Percentiles rank a stretch among this genome's conserved stretches.
Conservation (phyloP, 2,797 vertebrate species). For the Sebastiscus albofasciatus region DNA sequence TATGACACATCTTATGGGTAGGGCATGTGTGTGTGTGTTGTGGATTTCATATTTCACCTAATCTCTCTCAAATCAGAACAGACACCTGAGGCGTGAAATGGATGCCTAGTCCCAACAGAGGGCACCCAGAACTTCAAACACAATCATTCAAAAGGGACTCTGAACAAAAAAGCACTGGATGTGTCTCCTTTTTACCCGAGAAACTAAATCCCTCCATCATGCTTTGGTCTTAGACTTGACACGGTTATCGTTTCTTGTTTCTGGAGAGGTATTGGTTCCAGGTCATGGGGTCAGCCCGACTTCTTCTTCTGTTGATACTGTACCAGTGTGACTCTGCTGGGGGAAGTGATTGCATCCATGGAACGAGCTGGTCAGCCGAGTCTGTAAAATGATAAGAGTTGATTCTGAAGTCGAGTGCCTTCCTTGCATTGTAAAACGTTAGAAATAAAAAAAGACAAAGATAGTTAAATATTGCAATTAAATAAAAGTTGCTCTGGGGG, state of each 20-base stretch:
- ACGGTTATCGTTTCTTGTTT: slow-evolving; percentile 5
- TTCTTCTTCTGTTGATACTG: neutral
- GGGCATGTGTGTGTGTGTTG: slow-evolving; percentile 14
- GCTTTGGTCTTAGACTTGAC: slow-evolving; percentile 11
- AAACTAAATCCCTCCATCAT: slow-evolving; percentile 26
- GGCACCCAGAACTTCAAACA: slow-evolving; percentile 40
- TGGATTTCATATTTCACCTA: slow-evolving; percentile 55
- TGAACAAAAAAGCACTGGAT: neutral
- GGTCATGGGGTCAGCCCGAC: neutral
- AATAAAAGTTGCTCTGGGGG: neutral
- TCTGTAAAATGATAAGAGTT: neutral
- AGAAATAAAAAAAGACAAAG: neutral
- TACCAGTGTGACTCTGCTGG: neutral
- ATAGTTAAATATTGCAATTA: neutral
- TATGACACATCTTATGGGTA: slow-evolving; percentile 3
- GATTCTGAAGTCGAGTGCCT: neutral
- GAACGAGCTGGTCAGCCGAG: neutral
- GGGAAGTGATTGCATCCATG: neutral
- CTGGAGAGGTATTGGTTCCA: neutral
- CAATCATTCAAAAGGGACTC: slow-evolving; percentile 21
- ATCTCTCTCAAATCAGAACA: slow-evolving; percentile 49
- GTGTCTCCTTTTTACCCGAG: neutral
- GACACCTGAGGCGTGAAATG: slow-evolving; percentile 66
- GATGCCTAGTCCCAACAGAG: slow-evolving; percentile 45
- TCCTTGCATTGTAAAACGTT: neutral